Conservation (phyloP, 2,797 vertebrate genomes). For the Phoebastria nigripes region DNA sequence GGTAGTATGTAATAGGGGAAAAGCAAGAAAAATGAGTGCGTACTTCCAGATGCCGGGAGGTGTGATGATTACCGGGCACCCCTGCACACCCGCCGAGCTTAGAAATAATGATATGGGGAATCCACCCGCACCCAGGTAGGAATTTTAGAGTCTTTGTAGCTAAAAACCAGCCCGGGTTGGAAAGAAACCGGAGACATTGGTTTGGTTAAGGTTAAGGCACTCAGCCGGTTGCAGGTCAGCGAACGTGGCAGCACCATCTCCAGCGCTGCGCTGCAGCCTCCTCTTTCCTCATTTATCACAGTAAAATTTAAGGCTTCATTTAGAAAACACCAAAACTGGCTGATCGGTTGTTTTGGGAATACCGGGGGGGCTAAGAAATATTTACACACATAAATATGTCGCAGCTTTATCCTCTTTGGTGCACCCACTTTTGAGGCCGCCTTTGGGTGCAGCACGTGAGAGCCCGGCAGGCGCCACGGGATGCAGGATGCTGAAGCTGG, state of each 20-base stretch:
- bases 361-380: rapidly evolving
- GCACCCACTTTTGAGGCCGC: neutral
- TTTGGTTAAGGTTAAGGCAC: neutral
- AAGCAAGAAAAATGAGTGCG: rapidly evolving
- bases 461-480: rapidly evolving
- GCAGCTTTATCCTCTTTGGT: neutral
- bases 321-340: neutral
- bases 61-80: rapidly evolving
- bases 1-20: rapidly evolving
- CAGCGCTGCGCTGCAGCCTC: rapidly evolving
- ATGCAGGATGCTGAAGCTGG: neutral
- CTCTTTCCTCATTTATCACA: rapidly evolving
- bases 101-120: neutral
- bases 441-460: neutral
- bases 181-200: rapidly evolving
- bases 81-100: rapidly evolving
- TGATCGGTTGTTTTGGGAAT: neutral
- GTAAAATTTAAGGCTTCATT: rapidly evolving
- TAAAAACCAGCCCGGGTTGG: neutral
- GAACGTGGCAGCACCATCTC: rapidly evolving
- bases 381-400: rapidly evolving
- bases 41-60: neutral
- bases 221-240: neutral
- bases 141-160: neutral
- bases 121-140: neutral